These are phyloP conservation scores for Spisula subtruncata DNA, from an alignment of 2,888 invertebrate genomes.

Conservation along the genomic window DNA sequence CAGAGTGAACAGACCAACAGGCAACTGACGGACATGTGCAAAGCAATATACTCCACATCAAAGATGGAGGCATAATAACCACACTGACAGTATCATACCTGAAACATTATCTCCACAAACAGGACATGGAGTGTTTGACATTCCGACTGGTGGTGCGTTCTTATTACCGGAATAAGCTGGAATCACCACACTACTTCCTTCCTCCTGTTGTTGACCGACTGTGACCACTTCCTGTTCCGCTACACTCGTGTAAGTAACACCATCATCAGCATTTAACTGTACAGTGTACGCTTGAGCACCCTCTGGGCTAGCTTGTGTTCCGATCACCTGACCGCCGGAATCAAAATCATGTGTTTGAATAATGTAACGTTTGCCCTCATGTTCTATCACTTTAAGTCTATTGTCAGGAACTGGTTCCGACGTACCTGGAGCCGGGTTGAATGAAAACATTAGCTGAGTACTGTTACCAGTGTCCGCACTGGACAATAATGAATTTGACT, in stretches of 20 bases:
- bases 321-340: slow-evolving; percentile 4
- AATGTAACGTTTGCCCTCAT: slow-evolving; percentile 70
- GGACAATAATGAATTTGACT: neutral
- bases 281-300: slow-evolving; percentile 37
- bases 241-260: slow-evolving; percentile 38
- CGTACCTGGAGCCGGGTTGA: slow-evolving; percentile 28
- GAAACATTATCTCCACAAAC: slow-evolving; percentile 86
- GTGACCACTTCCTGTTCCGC: slow-evolving; percentile 52
- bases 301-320: neutral
- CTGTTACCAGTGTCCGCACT: slow-evolving; percentile 18
- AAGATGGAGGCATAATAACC: neutral
- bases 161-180: neutral
- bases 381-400: slow-evolving; percentile 64
- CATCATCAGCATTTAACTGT: slow-evolving; percentile 44
- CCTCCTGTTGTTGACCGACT: slow-evolving; percentile 39
- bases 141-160: neutral
- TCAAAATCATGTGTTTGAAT: slow-evolving; percentile 54
- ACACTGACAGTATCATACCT: slow-evolving; percentile 71
- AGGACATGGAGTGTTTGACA: slow-evolving; percentile 79
- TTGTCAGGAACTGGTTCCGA: slow-evolving; percentile 16
- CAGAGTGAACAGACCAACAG: too few relatives aligned
- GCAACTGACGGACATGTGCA: too few relatives aligned
- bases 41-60: too few relatives aligned
- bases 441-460: slow-evolving; percentile 39
- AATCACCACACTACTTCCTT: neutral